These are phyloP conservation scores for Protonemura montana DNA, from an alignment of 2,888 invertebrate species.

Conservation along the genomic window DNA sequence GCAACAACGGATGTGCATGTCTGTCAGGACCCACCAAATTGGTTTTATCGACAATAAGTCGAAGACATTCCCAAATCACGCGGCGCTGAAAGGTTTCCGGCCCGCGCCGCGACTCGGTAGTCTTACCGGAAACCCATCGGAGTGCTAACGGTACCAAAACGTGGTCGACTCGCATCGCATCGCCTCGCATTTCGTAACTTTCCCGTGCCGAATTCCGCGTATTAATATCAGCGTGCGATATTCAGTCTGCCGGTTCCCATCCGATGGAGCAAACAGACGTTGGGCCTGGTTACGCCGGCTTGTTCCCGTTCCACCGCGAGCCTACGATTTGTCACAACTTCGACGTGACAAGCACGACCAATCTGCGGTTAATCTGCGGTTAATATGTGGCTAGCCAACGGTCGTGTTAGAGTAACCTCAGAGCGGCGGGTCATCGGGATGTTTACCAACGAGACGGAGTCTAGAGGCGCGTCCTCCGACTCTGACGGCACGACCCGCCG, in stretches of 20 bases:
- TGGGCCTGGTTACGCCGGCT: background rate
- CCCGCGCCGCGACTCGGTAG: no score
- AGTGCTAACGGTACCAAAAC: no score
- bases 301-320: background rate
- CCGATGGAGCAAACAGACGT: background rate
- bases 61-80: no score
- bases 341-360: slow-evolving; percentile 4
- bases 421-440: background rate
- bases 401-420: slow-evolving; percentile 16
- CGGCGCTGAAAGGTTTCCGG: no score
- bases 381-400: background rate
- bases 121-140: no score
- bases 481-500: background rate
- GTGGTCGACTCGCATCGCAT: no score
- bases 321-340: slow-evolving; percentile 19
- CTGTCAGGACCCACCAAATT: no score
- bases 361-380: background rate
- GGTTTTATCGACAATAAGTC: no score
- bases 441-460: background rate
- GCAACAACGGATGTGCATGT: no score
- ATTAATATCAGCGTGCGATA: background rate
- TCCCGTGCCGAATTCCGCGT: no score
- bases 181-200: no score
- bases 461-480: background rate
- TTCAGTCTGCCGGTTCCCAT: background rate